These are phyloP conservation scores for Cylas formicarius DNA, from an alignment of 1,140 invertebrate genomes.

Conservation along the genomic window DNA sequence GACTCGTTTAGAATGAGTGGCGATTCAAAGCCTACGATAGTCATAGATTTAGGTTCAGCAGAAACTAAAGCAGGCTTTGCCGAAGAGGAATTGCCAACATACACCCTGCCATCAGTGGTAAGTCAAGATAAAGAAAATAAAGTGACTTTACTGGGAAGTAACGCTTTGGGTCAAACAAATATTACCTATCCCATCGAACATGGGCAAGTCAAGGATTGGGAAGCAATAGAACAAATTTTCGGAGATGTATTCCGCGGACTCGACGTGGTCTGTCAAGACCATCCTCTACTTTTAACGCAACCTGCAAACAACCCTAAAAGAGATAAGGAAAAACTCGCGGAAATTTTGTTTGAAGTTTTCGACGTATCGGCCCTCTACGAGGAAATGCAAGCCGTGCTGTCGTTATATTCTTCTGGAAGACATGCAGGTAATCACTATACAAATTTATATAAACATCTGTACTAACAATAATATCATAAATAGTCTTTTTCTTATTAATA, in stretches of 20 bases:
- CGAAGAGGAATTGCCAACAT: constrained; percentile 12
- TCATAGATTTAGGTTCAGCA: constrained; percentile 15
- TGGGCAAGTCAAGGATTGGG: constrained; percentile 17
- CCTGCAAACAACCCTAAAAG: constrained; percentile 12
- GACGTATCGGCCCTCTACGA: constrained; percentile 20
- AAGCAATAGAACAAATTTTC: constrained; percentile 11
- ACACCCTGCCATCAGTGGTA: constrained; percentile 10
- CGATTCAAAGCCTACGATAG: constrained; percentile 14
- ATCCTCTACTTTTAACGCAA: constrained; percentile 16
- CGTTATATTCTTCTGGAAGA: constrained; percentile 68
- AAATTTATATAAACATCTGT: constrained; percentile 30
- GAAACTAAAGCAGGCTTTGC: constrained; percentile 16
- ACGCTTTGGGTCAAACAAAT: background rate
- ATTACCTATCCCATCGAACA: constrained; percentile 9
- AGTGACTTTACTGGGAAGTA: constrained; percentile 1
- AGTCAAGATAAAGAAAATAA: background rate
- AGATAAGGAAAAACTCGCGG: constrained; percentile 20
- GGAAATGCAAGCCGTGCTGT: constrained; percentile 17
- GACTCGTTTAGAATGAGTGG: too few relatives aligned
- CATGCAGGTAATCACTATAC: constrained; percentile 70
- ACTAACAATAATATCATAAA: constrained; percentile 11
- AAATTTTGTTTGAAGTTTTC: constrained; percentile 22
- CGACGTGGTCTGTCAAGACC: constrained; percentile 10
- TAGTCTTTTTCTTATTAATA: too few relatives aligned
- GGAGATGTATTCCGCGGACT: constrained; percentile 13